Percentiles rank a stretch among this genome's conserved stretches.
Evolutionary conservation across 2,113 vertebrate genomes (phyloP).

Genomic region (Triplophysa tibetana): DNA sequence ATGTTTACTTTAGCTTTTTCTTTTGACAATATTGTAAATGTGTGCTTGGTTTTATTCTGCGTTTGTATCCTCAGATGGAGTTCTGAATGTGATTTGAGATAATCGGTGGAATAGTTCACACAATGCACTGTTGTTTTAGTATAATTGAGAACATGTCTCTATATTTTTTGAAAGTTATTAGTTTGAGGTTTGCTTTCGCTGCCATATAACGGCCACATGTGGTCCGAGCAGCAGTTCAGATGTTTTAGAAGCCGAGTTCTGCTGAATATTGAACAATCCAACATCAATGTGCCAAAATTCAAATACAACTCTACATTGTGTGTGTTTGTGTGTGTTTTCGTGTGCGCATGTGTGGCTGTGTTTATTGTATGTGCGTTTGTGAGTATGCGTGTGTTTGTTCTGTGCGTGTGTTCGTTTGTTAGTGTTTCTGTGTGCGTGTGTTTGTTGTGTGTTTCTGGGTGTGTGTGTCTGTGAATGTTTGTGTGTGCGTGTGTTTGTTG

Average conservation of each 20-base stretch:
- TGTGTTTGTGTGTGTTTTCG: background rate
- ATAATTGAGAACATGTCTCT: background rate
- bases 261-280: background rate
- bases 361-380: rapidly evolving
- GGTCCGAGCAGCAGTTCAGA: background rate
- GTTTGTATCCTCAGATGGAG: background rate
- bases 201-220: background rate
- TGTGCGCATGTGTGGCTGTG: background rate
- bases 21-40: background rate
- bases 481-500: too few relatives aligned
- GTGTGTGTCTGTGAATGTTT: too few relatives aligned
- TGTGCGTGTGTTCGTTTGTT: background rate
- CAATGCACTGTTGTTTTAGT: background rate
- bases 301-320: background rate
- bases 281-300: background rate
- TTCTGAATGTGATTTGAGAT: background rate
- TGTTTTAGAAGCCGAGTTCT: background rate
- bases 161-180: background rate
- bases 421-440: too few relatives aligned
- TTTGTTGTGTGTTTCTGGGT: too few relatives aligned
- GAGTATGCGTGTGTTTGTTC: too few relatives aligned
- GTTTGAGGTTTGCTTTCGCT: background rate
- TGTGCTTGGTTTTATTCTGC: too few relatives aligned
- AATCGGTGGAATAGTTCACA: background rate
- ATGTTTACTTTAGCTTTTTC: too few relatives aligned